Evolutionary conservation across 2,888 invertebrate species (phyloP).

Genomic region (Drosophila leonis): DNA sequence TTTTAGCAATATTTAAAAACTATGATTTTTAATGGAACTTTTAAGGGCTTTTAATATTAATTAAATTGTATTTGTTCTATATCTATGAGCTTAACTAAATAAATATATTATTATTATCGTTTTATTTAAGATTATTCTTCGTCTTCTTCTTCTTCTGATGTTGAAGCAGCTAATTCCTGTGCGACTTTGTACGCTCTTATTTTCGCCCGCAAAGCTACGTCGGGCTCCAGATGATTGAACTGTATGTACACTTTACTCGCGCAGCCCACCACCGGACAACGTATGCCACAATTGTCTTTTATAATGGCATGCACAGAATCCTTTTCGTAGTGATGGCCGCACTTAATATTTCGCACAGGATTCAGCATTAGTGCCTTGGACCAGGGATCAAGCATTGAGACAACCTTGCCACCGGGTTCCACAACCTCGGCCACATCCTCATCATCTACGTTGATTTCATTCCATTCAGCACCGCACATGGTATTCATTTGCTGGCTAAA

Average conservation of each 20-base stretch:
- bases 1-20: too few relatives aligned
- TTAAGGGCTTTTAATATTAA: too few relatives aligned
- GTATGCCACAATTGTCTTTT: slow-evolving; percentile 7
- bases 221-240: slow-evolving; percentile 24
- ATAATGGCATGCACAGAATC: slow-evolving; percentile 30
- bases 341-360: slow-evolving; percentile 48
- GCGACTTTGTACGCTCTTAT: slow-evolving; percentile 10
- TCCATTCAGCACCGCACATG: background rate
- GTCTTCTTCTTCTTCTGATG: slow-evolving; percentile 22
- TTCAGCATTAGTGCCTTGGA: slow-evolving; percentile 41
- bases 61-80: too few relatives aligned
- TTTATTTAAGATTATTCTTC: too few relatives aligned
- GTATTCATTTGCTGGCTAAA: slow-evolving; percentile 15
- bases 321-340: slow-evolving; percentile 55
- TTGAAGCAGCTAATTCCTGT: slow-evolving; percentile 1
- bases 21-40: too few relatives aligned
- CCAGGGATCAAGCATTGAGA: slow-evolving; percentile 58
- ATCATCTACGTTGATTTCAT: background rate
- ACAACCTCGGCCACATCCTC: slow-evolving; percentile 14
- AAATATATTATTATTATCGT: too few relatives aligned
- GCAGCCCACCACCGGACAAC: slow-evolving; percentile 58
- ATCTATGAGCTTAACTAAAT: too few relatives aligned
- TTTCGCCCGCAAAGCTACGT: slow-evolving; percentile 15
- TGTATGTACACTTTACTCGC: slow-evolving; percentile 31
- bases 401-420: background rate